Conservation (phyloP, 2,797 vertebrate genomes). For the Amblyopsis hoosieri region DNA sequence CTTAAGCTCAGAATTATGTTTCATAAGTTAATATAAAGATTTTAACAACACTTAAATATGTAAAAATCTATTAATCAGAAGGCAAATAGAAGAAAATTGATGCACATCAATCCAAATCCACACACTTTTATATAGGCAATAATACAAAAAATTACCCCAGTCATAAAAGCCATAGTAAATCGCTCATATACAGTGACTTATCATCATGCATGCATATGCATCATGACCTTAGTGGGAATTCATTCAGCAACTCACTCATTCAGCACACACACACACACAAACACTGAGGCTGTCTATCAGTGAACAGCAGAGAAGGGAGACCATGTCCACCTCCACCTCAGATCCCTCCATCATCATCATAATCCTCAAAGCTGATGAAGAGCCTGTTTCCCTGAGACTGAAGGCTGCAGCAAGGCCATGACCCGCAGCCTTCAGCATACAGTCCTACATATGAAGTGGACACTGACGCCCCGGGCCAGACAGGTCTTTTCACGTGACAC, state of each 20-base stretch:
- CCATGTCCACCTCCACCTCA: slow-evolving; percentile 80
- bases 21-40: background rate
- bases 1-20: no score
- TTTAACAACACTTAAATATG: background rate
- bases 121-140: background rate
- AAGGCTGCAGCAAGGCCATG: slow-evolving; percentile 72
- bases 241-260: background rate
- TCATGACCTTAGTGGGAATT: no score
- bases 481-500: slow-evolving; percentile 6
- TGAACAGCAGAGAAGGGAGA: slow-evolving; percentile 37
- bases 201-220: no score
- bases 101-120: background rate
- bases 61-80: no score
- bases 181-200: background rate
- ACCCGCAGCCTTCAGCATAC: slow-evolving; percentile 12
- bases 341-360: slow-evolving; percentile 51
- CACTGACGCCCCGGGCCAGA: background rate
- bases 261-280: background rate
- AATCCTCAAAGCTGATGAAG: slow-evolving; percentile 74
- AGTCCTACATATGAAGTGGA: background rate
- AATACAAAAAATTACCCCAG: background rate
- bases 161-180: no score
- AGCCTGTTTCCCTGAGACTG: slow-evolving; percentile 54
- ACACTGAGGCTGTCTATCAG: background rate
- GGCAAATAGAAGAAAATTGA: background rate